Evolutionary conservation across 2,797 vertebrate genomes (phyloP), one percentile per base, ranked within the genome.

Genomic region (Crocodylus rhombifer): DNA sequence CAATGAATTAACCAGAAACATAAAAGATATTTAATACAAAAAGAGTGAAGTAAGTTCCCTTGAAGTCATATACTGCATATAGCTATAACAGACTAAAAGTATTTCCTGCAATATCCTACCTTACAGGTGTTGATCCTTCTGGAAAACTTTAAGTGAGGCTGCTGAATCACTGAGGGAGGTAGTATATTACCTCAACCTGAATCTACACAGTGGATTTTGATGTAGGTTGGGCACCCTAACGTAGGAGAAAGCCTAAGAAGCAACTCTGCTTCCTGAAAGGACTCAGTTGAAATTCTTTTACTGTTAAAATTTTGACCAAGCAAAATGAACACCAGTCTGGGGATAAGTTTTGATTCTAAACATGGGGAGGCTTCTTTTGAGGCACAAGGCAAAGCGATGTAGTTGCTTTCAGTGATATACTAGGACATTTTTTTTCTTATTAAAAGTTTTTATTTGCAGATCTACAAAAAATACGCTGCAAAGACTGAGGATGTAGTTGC

Each of bases 161-260:
- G 80, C 79, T 82, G 75, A 84, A 77, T 89, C 92, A 82, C 21
- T 9, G 82, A 86, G 77, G 51, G 77, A 92, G 71, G 76, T 63
- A 58, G 51, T 77, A 65, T 20, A 7, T 77, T 81, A 64, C 74
- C 80, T 77, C 64, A 85, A n/a, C 61, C 56, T 75, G 65, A 51
- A 65, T 79, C 67, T 36, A 23, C 9, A 64, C 36, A 82, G 60
- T 36, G 14, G 26, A 64, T 82, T 82, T 65, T 23, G 55, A 33
- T 51, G 58, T 61, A 23, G 23, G 60, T 36, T 60, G 55, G 28
- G 42, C 7, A 74, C 25, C 33, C 28, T 65, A 58, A 42, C 60
- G 57, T 60, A n/a, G 55, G 67, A 83, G 67, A 83, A 80, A 75
- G 15, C 62, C 73, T 74, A 82, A 51, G 51, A 17, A 58, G 30